These are phyloP conservation scores for Callinectes sapidus DNA, from an alignment of 2,888 invertebrate species.

Conservation along the genomic window DNA sequence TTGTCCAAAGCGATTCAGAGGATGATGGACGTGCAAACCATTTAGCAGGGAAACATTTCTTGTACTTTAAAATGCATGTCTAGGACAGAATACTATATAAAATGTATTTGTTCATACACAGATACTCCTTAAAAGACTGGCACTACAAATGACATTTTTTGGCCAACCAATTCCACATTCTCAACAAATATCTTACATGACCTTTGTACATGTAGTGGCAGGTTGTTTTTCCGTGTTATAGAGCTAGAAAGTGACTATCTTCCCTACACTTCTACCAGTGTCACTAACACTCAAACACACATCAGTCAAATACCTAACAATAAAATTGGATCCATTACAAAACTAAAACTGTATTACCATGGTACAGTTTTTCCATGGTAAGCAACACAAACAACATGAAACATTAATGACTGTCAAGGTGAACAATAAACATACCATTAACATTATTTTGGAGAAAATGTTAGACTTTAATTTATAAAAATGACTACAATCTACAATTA, in stretches of 20 bases:
- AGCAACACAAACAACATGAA: conserved; percentile 32
- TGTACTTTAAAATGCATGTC: conserved; percentile 32
- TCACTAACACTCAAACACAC: conserved; percentile 9
- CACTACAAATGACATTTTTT: conserved; percentile 22
- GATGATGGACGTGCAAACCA: conserved; percentile 9
- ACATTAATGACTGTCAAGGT: conserved; percentile 28
- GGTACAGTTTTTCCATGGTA: background rate
- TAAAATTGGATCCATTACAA: background rate
- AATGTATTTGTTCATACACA: conserved; percentile 3
- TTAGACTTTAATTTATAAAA: background rate
- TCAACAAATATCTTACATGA: conserved; percentile 35
- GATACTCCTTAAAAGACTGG: conserved; percentile 32
- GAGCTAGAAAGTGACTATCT: conserved; percentile 12
- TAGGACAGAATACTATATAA: conserved; percentile 21
- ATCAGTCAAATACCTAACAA: conserved; percentile 13
- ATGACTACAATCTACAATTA: background rate
- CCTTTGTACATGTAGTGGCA: conserved; percentile 31
- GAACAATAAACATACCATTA: conserved; percentile 17
- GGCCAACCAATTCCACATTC: conserved; percentile 20
- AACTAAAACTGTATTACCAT: background rate
- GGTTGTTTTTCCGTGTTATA: conserved; percentile 18
- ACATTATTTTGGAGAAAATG: background rate
- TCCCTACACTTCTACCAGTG: conserved; percentile 26
- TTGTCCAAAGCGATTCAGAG: background rate
- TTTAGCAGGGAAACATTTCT: conserved; percentile 23